These are phyloP conservation scores for Potamarius usumacintae DNA, from an alignment of 2,113 vertebrate species.

Conservation along the genomic window DNA sequence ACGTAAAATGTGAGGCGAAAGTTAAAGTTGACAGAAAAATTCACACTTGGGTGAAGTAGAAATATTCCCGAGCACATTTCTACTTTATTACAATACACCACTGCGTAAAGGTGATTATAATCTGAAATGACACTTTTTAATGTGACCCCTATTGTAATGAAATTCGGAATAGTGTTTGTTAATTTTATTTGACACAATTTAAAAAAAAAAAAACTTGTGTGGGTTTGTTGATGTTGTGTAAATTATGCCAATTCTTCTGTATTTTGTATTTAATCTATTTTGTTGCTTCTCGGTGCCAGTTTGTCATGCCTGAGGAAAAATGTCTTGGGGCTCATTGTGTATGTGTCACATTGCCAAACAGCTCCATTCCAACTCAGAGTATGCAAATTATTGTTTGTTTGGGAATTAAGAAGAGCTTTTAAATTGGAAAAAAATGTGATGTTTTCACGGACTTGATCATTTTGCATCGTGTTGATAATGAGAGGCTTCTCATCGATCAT, in stretches of 20 bases:
- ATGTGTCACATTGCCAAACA: slow-evolving; percentile 29
- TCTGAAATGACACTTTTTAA: not conserved
- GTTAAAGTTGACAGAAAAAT: not conserved
- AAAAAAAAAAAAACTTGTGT: not conserved
- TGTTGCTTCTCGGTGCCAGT: not conserved
- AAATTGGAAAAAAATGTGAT: slow-evolving; percentile 28
- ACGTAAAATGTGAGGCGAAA: not conserved
- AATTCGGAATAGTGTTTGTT: slow-evolving; percentile 3
- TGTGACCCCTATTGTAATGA: not conserved
- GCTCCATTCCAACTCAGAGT: slow-evolving; percentile 43
- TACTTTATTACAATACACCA: not conserved
- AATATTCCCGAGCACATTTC: not conserved
- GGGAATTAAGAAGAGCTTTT: slow-evolving; percentile 39
- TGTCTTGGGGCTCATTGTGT: slow-evolving; percentile 8
- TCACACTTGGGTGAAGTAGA: not conserved
- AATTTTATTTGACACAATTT: not conserved
- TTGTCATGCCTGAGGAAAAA: slow-evolving; percentile 38
- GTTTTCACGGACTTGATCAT: slow-evolving; percentile 30
- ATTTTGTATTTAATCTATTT: slow-evolving; percentile 30
- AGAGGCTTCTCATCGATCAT: slow-evolving; percentile 62
- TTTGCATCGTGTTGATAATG: slow-evolving; percentile 41
- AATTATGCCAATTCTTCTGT: slow-evolving; percentile 9
- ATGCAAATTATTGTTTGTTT: slow-evolving; percentile 51
- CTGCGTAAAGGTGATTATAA: not conserved
- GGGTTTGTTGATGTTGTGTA: slow-evolving; percentile 13